Evolutionary conservation across 2,888 invertebrate genomes (phyloP), one percentile per base, ranked within the genome.

Genomic region (Macaria liturata): DNA sequence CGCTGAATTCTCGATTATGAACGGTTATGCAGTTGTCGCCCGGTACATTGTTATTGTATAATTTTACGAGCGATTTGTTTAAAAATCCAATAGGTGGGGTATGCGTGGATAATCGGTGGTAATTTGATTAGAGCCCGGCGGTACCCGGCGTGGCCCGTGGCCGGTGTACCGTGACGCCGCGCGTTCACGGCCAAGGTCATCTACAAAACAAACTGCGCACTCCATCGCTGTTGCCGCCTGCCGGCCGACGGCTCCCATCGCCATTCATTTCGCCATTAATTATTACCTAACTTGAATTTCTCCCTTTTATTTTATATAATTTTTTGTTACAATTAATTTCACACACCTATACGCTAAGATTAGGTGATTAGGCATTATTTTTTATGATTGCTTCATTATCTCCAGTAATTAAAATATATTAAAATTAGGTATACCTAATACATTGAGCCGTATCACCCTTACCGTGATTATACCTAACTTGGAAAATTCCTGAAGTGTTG

Each of bases 131-230:
- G 70, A 81, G 80, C 84, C 76, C 79, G 76, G 78, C 83, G 79
- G 74, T 71, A 79, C 83, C 79, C 83, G 84, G 82, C 82, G 84
- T 86, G 87, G 87, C 81, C 80, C 82, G 84, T 86, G 87, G 87
- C 81, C 80, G 83, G 80, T 81, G 80, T 78, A 84, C 88, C 88
- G 86, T 80, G 84, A 81, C 88, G 84, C 83, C 84, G 72, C 72
- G 34, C 87, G 85, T 90, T 89, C 90, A 91, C 80, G 88, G 90
- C 78, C 91, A 91, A 91, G 91, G 91, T 89, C 90, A 84, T 71
- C 75, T 64, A 78, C 83, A 83, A 86, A 86, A 88, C 82, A 81
- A 87, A 87, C 84, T 86, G 81, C 84, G 87, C 84, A 83, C 69
- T 80, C 69, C 68, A 72, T 70, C 78, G 66, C 69, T 70, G 68